Conservation (phyloP, 2,888 invertebrate species). For the Dolichomitus sp. region DNA sequence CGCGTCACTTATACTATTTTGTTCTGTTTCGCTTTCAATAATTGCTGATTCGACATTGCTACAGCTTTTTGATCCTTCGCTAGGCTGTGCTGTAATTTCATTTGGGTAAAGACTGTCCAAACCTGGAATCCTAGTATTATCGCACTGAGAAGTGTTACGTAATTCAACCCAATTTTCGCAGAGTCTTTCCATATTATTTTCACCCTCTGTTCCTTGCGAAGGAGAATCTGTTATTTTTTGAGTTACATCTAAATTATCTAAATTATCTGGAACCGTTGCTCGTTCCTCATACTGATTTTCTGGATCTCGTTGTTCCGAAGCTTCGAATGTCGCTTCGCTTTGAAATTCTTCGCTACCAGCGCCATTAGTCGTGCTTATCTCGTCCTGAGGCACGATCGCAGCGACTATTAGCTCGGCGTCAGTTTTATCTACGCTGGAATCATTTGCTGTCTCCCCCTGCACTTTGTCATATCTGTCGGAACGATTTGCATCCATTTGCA, state of each 20-base stretch:
- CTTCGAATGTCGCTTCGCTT: background rate
- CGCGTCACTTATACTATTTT: background rate
- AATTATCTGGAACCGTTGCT: background rate
- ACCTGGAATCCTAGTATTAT: conserved; percentile 7
- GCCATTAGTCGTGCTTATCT: background rate
- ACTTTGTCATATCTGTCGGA: background rate
- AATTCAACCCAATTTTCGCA: background rate
- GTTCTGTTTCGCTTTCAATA: background rate
- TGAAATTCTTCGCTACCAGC: background rate
- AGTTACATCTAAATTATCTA: background rate
- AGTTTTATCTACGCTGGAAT: background rate
- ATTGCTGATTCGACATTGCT: background rate
- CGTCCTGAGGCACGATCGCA: background rate
- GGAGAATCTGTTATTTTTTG: too few species aligned
- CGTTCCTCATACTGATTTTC: background rate
- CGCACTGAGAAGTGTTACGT: background rate
- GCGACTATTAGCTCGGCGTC: background rate
- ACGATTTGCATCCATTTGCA: background rate
- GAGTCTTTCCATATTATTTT: background rate
- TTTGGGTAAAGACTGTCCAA: background rate
- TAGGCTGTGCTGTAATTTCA: background rate
- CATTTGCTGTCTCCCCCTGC: background rate
- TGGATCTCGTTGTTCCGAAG: background rate
- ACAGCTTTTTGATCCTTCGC: background rate
- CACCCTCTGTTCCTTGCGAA: background rate